Evolutionary conservation across 2,113 vertebrate genomes (phyloP), one percentile per base, ranked within the genome.

Genomic region (Crotophaga sulcirostris): DNA sequence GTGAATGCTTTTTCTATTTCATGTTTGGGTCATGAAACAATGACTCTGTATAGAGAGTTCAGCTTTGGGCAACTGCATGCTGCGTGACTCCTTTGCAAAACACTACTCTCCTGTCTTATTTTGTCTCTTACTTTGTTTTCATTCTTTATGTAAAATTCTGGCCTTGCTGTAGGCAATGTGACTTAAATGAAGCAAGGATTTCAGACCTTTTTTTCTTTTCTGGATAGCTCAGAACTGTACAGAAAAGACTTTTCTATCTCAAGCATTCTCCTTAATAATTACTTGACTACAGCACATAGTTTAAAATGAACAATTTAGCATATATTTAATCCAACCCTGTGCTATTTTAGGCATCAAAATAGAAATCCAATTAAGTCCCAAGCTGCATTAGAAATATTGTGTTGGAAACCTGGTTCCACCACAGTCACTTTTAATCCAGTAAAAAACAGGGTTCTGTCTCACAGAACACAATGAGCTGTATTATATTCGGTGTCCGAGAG

Each of bases 131-230:
- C 26, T 80, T 87, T 51, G 42, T 84, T 95, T 76, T 84, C 66
- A 89, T 78, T 94, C 47, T 67, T 86, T 64, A 83, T 59, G 33
- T 90, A 85, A 72, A 93, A 93, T 49, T 88, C 31, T 95, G 52
- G 76, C 68, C 54, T 77, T 67, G 15, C 52, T 84, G 40, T 52
- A 84, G 55, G 55, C 51, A 70, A 19, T 42, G 54, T 85, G 82
- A 52, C n/a, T 88, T 85, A 75, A 79, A 23, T 29, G 49, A 87
- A 77, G 36, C 13, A 85, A 81, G 44, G 60, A 90, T 56, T 94
- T 90, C 68, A 86, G 56, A 59, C 11, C 9, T 78, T 58, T 51
- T 47, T 93, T 67, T 31, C 51, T 64, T 80, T 60, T 56, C 72
- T 66, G 51, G 38, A 21, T 19, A 66, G 49, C 54, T 77, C 59